phyloP scores from a whole-genome alignment of 2,113 vertebrate genomes.

The Procavia capensis region DNA sequence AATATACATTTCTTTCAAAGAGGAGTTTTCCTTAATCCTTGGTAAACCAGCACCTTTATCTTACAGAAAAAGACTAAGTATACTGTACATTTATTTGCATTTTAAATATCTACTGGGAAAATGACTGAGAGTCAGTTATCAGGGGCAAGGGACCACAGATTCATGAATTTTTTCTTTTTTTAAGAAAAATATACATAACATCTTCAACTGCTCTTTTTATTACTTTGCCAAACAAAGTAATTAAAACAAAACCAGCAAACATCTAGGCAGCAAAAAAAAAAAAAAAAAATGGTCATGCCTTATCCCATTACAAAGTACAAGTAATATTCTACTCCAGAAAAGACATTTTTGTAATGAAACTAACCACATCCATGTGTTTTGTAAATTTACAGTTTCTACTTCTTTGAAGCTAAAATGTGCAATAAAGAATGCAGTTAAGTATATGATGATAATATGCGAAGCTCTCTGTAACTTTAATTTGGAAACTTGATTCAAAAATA shows the following conservation, averaged over 20 bases:
- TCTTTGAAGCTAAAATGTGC: conserved; percentile 2
- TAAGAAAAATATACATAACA: neutral
- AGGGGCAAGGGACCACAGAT: neutral
- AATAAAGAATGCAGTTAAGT: neutral
- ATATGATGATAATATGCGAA: neutral
- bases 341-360: neutral
- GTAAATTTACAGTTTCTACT: conserved; percentile 10
- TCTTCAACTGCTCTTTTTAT: neutral
- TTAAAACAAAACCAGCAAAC: conserved; percentile 7
- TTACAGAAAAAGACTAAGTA: neutral
- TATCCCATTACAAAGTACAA: neutral
- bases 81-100: neutral
- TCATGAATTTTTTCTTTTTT: neutral
- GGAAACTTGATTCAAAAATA: neutral
- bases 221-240: neutral
- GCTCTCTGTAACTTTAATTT: neutral
- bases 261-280: neutral
- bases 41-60: neutral
- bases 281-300: neutral
- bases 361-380: neutral
- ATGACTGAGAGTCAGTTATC: neutral
- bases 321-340: neutral
- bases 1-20: conserved; percentile 23
- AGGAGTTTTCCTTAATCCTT: neutral
- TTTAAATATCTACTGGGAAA: conserved; percentile 30